Evolutionary conservation across 2,797 vertebrate genomes (phyloP).

Genomic region (Coreius guichenoti): DNA sequence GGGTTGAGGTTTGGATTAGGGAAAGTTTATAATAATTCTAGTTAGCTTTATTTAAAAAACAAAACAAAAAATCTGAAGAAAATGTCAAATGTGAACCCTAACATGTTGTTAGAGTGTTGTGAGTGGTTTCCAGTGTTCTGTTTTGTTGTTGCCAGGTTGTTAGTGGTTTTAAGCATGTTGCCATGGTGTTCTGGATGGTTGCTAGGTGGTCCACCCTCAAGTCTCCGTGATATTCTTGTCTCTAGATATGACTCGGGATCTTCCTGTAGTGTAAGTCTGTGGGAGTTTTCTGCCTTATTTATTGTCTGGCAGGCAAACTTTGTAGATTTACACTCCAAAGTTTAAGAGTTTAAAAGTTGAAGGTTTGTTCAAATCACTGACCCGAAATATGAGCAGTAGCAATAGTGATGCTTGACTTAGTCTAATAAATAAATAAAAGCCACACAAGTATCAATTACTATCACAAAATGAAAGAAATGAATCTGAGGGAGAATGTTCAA

Average conservation of each 20-base stretch:
- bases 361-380: neutral
- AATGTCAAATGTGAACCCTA: neutral
- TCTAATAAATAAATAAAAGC: neutral
- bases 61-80: neutral
- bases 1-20: neutral
- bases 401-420: neutral
- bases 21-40: neutral
- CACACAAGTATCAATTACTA: neutral
- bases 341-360: neutral
- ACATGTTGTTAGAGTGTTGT: neutral
- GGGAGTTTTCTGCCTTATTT: neutral
- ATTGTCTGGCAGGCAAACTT: neutral
- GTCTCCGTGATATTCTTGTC: neutral
- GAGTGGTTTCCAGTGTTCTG: neutral
- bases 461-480: neutral
- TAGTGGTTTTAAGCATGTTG: neutral
- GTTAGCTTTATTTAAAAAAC: neutral
- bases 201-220: neutral
- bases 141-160: slow-evolving; percentile 1
- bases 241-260: neutral
- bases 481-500: neutral
- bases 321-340: neutral
- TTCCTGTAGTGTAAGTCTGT: neutral
- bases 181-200: neutral
- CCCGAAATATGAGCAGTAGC: neutral